These are phyloP conservation scores for Bambusicola thoracicus DNA, from an alignment of 2,113 vertebrate species.

Conservation along the genomic window DNA sequence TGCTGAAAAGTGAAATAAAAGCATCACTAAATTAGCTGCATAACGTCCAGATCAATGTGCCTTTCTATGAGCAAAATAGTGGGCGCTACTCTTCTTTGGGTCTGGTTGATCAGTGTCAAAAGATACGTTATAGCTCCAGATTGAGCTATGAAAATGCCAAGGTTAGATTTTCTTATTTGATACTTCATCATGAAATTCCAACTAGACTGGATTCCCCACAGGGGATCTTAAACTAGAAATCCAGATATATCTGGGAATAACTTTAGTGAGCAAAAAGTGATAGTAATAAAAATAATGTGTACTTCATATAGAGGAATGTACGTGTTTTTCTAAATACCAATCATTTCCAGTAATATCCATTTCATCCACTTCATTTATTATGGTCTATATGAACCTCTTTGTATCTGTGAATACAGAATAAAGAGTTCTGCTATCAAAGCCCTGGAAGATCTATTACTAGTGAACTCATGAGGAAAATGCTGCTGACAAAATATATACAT, in stretches of 20 bases:
- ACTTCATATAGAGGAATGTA: not conserved
- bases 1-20: not conserved
- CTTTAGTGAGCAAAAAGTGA: not conserved
- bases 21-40: not conserved
- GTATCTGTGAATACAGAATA: not conserved
- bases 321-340: not conserved
- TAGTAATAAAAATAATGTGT: not conserved
- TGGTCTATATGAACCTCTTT: not conserved
- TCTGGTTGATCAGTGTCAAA: not conserved
- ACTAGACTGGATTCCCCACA: not conserved
- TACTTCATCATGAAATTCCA: not conserved
- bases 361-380: not conserved
- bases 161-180: not conserved
- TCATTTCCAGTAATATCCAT: not conserved
- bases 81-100: not conserved
- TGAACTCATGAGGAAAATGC: not conserved
- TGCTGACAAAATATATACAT: not conserved
- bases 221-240: not conserved
- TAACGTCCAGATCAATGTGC: not conserved
- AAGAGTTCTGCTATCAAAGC: not conserved
- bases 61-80: not conserved
- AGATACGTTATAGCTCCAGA: not conserved
- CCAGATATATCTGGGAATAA: not conserved
- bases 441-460: not conserved
- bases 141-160: not conserved